Evolutionary conservation across 2,888 invertebrate genomes (phyloP), one percentile per base, ranked within the genome.

Genomic region (Ophioninae sp.): DNA sequence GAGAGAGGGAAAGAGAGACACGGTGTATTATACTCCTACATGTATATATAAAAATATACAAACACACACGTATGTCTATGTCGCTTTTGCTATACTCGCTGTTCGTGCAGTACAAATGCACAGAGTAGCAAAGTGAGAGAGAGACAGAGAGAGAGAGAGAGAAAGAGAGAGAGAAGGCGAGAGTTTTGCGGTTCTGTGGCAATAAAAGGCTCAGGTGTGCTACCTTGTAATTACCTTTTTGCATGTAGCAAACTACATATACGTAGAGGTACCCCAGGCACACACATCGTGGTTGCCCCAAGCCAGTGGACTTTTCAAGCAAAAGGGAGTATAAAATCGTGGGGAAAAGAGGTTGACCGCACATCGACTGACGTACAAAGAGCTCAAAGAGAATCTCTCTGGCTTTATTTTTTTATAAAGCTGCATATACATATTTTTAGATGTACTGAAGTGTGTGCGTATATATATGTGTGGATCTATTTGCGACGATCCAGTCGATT

Each of bases 221-320:
- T 65, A 69, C 76, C 82, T 82, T 78, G 82, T 79, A 79, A 82
- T 72, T 83, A 81, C 75, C 67, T 76, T 23, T 59, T n/a, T 75
- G 50, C 69, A 70, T 44, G 59, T 44, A 62, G 50, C 50, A 64
- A 75, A 62, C 20, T 65, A 74, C 37, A 30, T 37, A 56, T 57
- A 77, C 21, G 75, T 68, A 20, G 3, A 30, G 7, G 41, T 67
- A 50, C 44, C 44, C 44, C 21, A 44, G 41, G 67, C 39, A 65
- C 62, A 50, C 20, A 59, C 30, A n/a, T 13, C 56, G 20, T 44
- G 69, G 37, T 70, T 65, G 39, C 61, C 73, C 61, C 13, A 17
- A 39, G 72, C 37, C 61, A 37, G 41, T 64, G 65, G 30, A 72
- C 64, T 70, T 62, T 44, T 30, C 69, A 13, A 61, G 23, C 17